phyloP scores from a whole-genome alignment of 1,140 invertebrate species.

The Patella vulgata region DNA sequence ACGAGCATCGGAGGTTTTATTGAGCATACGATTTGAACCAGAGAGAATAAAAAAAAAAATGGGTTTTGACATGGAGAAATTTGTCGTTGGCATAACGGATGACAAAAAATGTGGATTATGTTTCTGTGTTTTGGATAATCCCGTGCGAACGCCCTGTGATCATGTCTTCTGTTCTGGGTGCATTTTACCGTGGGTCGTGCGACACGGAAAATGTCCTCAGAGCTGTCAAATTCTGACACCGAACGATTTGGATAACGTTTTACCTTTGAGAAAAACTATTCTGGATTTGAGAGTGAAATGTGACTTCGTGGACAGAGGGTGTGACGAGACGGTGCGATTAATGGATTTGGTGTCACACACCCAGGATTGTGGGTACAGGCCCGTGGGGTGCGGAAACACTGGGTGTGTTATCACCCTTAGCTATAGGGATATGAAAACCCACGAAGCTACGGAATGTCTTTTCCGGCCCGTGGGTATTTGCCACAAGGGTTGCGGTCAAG shows the following conservation, averaged over 20 bases:
- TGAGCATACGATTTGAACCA: no score
- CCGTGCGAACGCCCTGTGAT: slow-evolving; percentile 41
- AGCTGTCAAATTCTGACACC: slow-evolving; percentile 35
- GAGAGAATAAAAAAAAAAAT: slow-evolving; percentile 34
- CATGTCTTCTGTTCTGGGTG: slow-evolving; percentile 52
- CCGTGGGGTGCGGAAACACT: slow-evolving; percentile 33
- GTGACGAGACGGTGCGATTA: slow-evolving; percentile 32
- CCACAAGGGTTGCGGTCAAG: slow-evolving; percentile 41
- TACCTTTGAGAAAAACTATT: slow-evolving; percentile 40
- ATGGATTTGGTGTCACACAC: slow-evolving; percentile 34
- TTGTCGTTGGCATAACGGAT: slow-evolving; percentile 39
- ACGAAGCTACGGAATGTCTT: slow-evolving; percentile 32
- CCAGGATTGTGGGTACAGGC: slow-evolving; percentile 35
- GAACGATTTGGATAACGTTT: slow-evolving; percentile 36
- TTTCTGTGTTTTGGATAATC: slow-evolving; percentile 46
- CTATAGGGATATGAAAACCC: slow-evolving; percentile 25
- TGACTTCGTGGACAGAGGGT: slow-evolving; percentile 37
- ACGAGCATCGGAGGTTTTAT: no score
- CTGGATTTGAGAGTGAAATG: slow-evolving; percentile 44
- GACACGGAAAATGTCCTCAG: slow-evolving; percentile 41
- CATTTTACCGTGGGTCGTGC: slow-evolving; percentile 46
- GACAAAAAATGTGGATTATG: slow-evolving; percentile 47
- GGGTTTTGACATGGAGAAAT: slow-evolving; percentile 50
- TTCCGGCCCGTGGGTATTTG: slow-evolving; percentile 40
- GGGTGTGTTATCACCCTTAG: slow-evolving; percentile 29